Percentiles rank a stretch among this genome's conserved stretches.
Evolutionary conservation across 2,113 vertebrate genomes (phyloP).

Genomic region (Petroica traversi): DNA sequence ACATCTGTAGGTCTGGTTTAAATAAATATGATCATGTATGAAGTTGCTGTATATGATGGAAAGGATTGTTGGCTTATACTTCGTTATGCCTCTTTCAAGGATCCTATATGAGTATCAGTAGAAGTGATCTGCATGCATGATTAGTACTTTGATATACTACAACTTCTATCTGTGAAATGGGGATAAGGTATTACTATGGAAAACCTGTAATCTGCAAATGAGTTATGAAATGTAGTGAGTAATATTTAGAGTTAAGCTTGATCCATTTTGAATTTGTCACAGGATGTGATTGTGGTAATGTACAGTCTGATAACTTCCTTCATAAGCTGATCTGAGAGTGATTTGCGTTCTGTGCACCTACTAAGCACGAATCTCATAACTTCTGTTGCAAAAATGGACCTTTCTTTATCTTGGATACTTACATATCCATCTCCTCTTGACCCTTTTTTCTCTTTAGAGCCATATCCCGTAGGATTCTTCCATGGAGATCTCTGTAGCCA

Average conservation of each 20-base stretch:
- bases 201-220: constrained; percentile 17
- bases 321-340: neutral
- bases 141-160: neutral
- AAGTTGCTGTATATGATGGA: neutral
- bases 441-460: neutral
- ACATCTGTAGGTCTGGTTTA: neutral
- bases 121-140: constrained; percentile 22
- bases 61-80: neutral
- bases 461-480: neutral
- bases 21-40: neutral
- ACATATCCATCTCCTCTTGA: neutral
- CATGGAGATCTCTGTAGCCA: neutral
- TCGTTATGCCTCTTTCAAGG: neutral
- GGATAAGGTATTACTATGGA: neutral
- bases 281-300: neutral
- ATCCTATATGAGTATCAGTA: neutral
- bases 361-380: neutral
- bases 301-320: neutral
- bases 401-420: neutral
- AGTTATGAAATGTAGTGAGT: neutral
- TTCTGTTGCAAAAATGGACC: neutral
- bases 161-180: neutral
- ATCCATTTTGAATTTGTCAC: neutral
- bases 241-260: neutral
- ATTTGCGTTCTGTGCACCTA: neutral